Percentiles rank a stretch among this genome's conserved stretches.
Evolutionary conservation across 2,888 invertebrate genomes (phyloP).

Genomic region (Augochlorella aurata): DNA sequence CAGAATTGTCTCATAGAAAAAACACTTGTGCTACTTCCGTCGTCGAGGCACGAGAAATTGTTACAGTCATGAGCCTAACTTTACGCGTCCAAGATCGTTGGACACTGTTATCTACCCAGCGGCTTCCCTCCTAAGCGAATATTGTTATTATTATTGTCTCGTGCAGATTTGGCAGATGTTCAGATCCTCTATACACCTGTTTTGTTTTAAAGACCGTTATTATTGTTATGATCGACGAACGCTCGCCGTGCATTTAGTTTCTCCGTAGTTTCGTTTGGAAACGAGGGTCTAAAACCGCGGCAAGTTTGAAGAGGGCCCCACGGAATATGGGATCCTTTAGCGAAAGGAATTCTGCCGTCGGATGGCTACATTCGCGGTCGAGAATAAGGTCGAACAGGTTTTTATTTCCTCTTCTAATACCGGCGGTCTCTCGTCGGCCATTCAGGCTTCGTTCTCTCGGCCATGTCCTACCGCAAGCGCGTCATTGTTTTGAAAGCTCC

Average conservation of each 20-base stretch:
- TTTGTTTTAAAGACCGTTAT: too few species aligned
- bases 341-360: not conserved
- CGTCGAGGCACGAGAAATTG: not conserved
- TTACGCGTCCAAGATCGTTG: too few species aligned
- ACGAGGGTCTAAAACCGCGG: not conserved
- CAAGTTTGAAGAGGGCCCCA: not conserved
- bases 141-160: too few species aligned
- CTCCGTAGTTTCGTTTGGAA: too few species aligned
- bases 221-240: too few species aligned
- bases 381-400: conserved; percentile 20
- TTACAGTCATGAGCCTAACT: too few species aligned
- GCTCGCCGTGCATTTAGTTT: too few species aligned
- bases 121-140: too few species aligned
- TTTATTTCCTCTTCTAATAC: not conserved
- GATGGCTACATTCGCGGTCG: not conserved
- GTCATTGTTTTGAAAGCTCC: conserved; percentile 56
- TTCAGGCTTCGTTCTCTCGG: not conserved
- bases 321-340: not conserved
- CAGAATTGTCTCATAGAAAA: not conserved
- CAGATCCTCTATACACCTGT: too few species aligned
- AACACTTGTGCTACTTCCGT: not conserved
- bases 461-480: conserved; percentile 33
- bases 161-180: too few species aligned
- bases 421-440: not conserved
- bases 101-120: too few species aligned